phyloP scores from a whole-genome alignment of 35 echinoderm and acorn worm species.

The Stichopus chloronotus region DNA sequence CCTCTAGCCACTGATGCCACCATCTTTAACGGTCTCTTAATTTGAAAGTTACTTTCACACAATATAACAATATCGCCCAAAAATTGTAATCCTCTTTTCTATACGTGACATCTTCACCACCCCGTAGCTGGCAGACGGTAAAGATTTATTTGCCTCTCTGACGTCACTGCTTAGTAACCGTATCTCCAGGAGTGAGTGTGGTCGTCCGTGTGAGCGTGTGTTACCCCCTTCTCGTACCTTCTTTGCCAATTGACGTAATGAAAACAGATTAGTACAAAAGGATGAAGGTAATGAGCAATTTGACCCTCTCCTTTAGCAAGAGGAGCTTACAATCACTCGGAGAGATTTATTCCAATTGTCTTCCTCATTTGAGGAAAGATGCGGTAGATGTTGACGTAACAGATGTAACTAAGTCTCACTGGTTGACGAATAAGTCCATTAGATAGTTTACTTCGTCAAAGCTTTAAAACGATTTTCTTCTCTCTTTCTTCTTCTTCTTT shows the following conservation, averaged over 20 bases:
- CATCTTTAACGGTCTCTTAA: background rate
- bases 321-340: background rate
- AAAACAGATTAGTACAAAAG: constrained; percentile 21
- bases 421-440: background rate
- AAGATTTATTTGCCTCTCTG: no score
- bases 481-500: background rate
- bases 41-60: background rate
- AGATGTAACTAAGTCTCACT: background rate
- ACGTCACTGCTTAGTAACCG: no score
- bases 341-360: constrained; percentile 3
- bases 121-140: no score
- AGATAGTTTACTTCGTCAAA: background rate
- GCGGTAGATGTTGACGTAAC: background rate
- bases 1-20: background rate
- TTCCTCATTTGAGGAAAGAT: background rate
- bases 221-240: background rate
- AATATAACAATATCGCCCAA: background rate
- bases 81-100: no score
- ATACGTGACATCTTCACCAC: no score
- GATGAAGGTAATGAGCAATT: background rate
- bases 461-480: background rate
- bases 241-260: constrained; percentile 8
- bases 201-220: no score
- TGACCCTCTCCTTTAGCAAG: background rate
- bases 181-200: no score